These are phyloP conservation scores for Julus scanicus DNA, from an alignment of 2,888 invertebrate species.

Conservation along the genomic window DNA sequence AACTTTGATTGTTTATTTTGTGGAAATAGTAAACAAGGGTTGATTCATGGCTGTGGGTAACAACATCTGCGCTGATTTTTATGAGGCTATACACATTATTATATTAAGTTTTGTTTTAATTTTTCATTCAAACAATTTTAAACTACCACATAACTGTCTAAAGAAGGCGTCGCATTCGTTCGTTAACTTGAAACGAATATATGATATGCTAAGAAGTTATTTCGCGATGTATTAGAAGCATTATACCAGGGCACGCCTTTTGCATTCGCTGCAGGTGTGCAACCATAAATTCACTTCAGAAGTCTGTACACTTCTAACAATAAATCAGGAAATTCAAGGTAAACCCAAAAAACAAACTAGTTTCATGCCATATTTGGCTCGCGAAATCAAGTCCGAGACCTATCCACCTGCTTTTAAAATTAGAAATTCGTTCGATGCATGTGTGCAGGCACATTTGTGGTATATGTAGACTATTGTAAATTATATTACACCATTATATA, in stretches of 20 bases:
- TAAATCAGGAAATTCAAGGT: slow-evolving; percentile 33
- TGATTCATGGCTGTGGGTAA: not conserved
- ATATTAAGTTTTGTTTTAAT: not conserved
- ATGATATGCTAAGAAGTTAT: slow-evolving; percentile 5
- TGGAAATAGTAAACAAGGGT: not conserved
- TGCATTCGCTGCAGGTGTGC: slow-evolving; percentile 20
- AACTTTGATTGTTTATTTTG: not conserved
- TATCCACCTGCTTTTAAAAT: not conserved
- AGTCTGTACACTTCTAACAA: not conserved
- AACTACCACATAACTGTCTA: slow-evolving; percentile 2
- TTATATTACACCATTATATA: not conserved
- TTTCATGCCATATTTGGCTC: slow-evolving; percentile 22
- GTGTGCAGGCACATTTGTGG: not conserved
- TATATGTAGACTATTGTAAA: not conserved
- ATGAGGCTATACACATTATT: not conserved
- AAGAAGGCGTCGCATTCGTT: not conserved
- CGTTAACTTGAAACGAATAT: not conserved
- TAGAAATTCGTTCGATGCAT: not conserved
- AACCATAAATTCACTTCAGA: slow-evolving; percentile 4
- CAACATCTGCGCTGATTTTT: not conserved
- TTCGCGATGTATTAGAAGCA: not conserved
- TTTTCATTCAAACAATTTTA: not conserved
- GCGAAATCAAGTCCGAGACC: not conserved
- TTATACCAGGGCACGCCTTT: slow-evolving; percentile 20
- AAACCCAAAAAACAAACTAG: slow-evolving; percentile 6